These are phyloP conservation scores for Hoplodrina ambigua DNA, from an alignment of 2,888 invertebrate species.

Conservation along the genomic window DNA sequence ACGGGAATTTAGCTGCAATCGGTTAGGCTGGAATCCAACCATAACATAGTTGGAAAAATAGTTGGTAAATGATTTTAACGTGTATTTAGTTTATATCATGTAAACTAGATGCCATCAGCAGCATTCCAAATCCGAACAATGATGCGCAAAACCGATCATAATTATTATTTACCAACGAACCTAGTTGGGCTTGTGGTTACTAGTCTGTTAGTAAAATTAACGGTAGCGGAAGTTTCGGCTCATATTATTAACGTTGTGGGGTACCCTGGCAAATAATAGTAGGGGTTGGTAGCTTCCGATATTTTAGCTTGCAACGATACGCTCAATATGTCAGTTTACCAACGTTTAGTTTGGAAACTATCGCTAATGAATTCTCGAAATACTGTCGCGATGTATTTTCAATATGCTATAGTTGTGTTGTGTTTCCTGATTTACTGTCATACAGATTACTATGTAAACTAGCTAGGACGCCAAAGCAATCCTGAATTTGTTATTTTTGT, in stretches of 20 bases:
- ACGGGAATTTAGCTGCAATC: too few species aligned
- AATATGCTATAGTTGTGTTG: neutral
- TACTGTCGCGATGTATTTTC: neutral
- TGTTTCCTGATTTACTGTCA: neutral
- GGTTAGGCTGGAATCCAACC: too few species aligned
- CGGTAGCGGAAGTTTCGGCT: constrained; percentile 49
- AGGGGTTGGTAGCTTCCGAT: constrained; percentile 28
- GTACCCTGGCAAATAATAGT: constrained; percentile 52
- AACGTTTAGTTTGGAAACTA: constrained; percentile 26
- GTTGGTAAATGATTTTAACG: neutral
- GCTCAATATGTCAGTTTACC: constrained; percentile 37
- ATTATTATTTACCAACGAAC: constrained; percentile 51
- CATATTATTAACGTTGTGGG: constrained; percentile 59
- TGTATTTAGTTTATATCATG: neutral
- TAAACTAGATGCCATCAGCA: constrained; percentile 13
- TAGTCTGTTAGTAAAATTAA: constrained; percentile 56
- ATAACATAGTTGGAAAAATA: too few species aligned
- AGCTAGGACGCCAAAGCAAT: too few species aligned
- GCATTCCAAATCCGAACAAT: constrained; percentile 31
- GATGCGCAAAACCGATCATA: constrained; percentile 31
- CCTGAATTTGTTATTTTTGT: too few species aligned
- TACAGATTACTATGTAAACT: too few species aligned
- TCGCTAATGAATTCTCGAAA: constrained; percentile 31
- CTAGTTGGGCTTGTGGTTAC: constrained; percentile 52
- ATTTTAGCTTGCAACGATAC: constrained; percentile 45